phyloP scores from a whole-genome alignment of 1,140 invertebrate genomes.

The Adoxophyes honmai region DNA sequence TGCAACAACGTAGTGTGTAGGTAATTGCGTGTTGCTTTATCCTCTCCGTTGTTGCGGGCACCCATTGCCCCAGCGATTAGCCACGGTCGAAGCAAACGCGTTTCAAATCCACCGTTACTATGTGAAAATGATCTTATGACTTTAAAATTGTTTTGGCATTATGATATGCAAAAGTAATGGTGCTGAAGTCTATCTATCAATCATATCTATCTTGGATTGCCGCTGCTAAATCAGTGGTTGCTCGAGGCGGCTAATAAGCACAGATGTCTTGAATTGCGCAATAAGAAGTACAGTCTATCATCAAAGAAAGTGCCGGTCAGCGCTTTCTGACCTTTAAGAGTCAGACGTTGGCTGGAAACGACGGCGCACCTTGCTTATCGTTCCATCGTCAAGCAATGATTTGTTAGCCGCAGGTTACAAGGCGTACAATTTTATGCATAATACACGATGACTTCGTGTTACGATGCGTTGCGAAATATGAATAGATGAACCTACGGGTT shows the following conservation, averaged over 20 bases:
- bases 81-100: background rate
- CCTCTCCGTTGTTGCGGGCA: background rate
- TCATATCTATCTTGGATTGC: background rate
- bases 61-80: conserved; percentile 6
- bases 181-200: background rate
- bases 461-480: background rate
- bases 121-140: background rate
- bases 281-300: background rate
- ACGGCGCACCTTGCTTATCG: conserved; percentile 4
- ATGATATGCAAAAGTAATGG: background rate
- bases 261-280: background rate
- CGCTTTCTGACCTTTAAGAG: conserved; percentile 2
- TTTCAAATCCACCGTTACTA: background rate
- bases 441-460: background rate
- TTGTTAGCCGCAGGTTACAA: background rate
- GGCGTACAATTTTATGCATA: background rate
- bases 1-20: conserved; percentile 4
- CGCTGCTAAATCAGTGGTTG: background rate
- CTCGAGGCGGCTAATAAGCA: conserved; percentile 3
- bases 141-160: conserved; percentile 2
- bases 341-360: conserved; percentile 1
- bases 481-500: background rate
- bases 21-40: conserved; percentile 10
- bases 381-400: conserved; percentile 1
- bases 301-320: background rate